Percentiles rank a stretch among this genome's conserved stretches.
Evolutionary conservation across 2,797 vertebrate species (phyloP).

Genomic region (Platyrinchus mystaceus): DNA sequence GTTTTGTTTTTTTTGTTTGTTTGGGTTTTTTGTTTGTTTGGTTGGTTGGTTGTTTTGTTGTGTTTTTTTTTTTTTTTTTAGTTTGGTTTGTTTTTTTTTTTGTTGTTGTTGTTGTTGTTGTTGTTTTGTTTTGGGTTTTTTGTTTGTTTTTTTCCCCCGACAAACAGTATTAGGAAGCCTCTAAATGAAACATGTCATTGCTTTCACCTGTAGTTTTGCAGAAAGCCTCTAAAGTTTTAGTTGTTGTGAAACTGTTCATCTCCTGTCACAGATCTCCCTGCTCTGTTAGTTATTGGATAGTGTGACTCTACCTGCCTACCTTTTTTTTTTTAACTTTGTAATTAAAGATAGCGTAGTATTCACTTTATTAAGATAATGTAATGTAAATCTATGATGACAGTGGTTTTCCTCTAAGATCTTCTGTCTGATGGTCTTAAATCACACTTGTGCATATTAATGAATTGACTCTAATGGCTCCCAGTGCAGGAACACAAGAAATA

Average conservation of each 20-base stretch:
- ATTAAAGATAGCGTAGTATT: background rate
- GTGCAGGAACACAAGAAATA: background rate
- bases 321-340: background rate
- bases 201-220: slow-evolving; percentile 45
- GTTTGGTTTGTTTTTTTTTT: too few relatives aligned
- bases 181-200: slow-evolving; percentile 43
- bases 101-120: too few relatives aligned
- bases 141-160: background rate
- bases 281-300: background rate
- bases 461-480: background rate
- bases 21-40: background rate
- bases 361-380: slow-evolving; percentile 1
- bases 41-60: too few relatives aligned
- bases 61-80: too few relatives aligned
- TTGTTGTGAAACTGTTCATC: background rate
- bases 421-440: background rate
- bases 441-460: background rate
- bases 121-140: background rate
- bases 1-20: too few relatives aligned
- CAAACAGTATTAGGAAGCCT: slow-evolving; percentile 30
- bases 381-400: background rate
- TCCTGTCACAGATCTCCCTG: background rate
- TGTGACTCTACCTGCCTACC: background rate
- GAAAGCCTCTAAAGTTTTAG: slow-evolving; percentile 25
- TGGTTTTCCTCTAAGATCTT: slow-evolving; percentile 16